These are phyloP conservation scores for Apogon hyalosoma DNA, from an alignment of 2,797 vertebrate species.

Conservation along the genomic window DNA sequence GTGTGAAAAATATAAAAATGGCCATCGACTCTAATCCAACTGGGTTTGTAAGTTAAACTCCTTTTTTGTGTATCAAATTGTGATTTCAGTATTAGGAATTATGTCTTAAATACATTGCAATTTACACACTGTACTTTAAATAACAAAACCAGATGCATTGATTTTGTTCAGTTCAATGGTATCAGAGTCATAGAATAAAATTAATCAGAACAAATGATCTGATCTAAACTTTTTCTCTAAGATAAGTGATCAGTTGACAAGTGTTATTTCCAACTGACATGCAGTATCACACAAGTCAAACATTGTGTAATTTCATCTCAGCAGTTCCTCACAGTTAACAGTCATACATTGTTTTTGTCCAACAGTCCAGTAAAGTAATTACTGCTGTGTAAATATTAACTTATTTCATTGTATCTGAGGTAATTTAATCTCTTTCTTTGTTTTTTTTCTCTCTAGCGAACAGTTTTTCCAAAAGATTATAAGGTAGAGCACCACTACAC, in stretches of 20 bases:
- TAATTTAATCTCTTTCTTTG: slow-evolving; percentile 9
- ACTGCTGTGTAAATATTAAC: not conserved
- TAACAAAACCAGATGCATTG: not conserved
- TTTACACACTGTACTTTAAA: not conserved
- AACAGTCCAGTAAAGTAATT: not conserved
- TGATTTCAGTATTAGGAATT: not conserved
- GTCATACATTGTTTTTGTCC: not conserved
- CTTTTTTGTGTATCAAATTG: slow-evolving; percentile 1
- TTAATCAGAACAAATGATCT: slow-evolving; percentile 1
- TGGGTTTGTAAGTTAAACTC: slow-evolving; percentile 83
- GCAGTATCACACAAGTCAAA: slow-evolving; percentile 5
- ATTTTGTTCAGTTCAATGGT: not conserved
- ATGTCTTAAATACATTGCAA: not conserved
- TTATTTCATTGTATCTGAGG: not conserved
- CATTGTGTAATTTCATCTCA: not conserved
- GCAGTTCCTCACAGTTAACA: slow-evolving; percentile 4
- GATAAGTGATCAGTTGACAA: not conserved
- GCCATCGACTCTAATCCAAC: slow-evolving; percentile 74
- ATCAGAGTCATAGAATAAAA: slow-evolving; percentile 10
- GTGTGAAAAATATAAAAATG: slow-evolving; percentile 73
- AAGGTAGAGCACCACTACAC: slow-evolving; percentile 79
- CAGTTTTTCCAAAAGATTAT: slow-evolving; percentile 85
- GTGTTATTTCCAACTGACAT: not conserved
- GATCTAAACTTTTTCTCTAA: not conserved
- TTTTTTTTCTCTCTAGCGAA: slow-evolving; percentile 66